Percentiles rank a stretch among this genome's conserved stretches.
Evolutionary conservation across 2,888 invertebrate species (phyloP).

Genomic region (Cryptophagus acutangulus): DNA sequence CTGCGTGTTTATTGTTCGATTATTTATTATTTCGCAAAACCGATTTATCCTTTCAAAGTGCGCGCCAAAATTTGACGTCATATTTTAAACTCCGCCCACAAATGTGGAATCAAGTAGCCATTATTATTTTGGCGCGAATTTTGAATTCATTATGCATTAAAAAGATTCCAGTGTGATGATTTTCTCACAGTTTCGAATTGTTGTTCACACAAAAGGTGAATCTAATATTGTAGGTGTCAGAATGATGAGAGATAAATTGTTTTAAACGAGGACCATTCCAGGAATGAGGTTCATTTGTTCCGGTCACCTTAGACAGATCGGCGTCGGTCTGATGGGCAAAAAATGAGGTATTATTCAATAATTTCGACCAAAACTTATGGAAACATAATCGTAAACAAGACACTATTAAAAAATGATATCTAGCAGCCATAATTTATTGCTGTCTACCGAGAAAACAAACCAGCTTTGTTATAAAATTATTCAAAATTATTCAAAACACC

Average conservation of each 20-base stretch:
- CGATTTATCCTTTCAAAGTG: no score
- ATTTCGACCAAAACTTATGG: no score
- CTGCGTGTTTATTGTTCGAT: no score
- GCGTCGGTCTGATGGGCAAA: no score
- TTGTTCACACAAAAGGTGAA: constrained; percentile 17
- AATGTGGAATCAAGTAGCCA: no score
- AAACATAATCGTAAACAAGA: not conserved
- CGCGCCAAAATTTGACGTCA: no score
- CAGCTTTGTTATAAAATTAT: constrained; percentile 41
- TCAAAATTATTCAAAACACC: constrained; percentile 46
- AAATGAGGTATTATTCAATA: no score
- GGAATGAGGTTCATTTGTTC: constrained; percentile 30
- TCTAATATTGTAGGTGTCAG: constrained; percentile 29
- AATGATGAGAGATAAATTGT: constrained; percentile 34
- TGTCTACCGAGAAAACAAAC: constrained; percentile 35
- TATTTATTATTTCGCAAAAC: no score
- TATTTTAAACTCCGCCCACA: no score
- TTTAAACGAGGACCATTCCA: constrained; percentile 27
- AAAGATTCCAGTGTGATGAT: no score
- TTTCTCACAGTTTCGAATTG: constrained; percentile 17
- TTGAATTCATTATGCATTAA: no score
- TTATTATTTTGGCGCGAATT: no score
- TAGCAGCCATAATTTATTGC: constrained; percentile 30
- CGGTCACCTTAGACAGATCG: constrained; percentile 24
- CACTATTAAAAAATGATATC: constrained; percentile 30